Percentiles rank a stretch among this genome's conserved stretches.
phyloP scores from a whole-genome alignment of 2,888 invertebrate species.

The Tridacna gigas region DNA sequence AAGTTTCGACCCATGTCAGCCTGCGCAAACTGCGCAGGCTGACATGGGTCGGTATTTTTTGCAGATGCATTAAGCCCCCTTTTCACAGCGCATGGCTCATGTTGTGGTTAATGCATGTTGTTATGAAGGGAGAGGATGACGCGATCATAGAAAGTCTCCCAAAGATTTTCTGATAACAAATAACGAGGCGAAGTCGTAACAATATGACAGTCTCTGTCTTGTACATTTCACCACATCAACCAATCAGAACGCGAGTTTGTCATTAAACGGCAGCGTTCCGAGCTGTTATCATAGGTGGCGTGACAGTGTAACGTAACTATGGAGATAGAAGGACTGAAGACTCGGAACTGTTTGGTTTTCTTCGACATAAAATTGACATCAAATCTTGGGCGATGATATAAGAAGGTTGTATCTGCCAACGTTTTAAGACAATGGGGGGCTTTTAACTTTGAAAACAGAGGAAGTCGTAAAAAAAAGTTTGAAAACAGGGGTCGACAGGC shows the following conservation, averaged over 20 bases:
- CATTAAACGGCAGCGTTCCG: constrained; percentile 21
- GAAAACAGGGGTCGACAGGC: constrained; percentile 18
- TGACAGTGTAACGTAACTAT: constrained; percentile 10
- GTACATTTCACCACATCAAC: constrained; percentile 38
- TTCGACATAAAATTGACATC: constrained; percentile 50
- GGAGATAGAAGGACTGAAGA: constrained; percentile 21
- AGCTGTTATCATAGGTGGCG: constrained; percentile 26
- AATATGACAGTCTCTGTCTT: constrained; percentile 5
- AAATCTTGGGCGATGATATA: constrained; percentile 22
- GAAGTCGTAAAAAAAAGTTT: constrained; percentile 41
- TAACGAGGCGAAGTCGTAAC: background rate
- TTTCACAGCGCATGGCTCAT: too few relatives aligned
- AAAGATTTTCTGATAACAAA: too few relatives aligned
- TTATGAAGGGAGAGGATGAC: too few relatives aligned
- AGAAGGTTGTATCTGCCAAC: constrained; percentile 24
- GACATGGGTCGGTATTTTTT: too few relatives aligned
- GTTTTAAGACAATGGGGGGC: constrained; percentile 32
- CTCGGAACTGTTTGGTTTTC: constrained; percentile 38
- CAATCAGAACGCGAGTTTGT: constrained; percentile 56
- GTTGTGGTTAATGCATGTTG: too few relatives aligned
- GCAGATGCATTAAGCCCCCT: too few relatives aligned
- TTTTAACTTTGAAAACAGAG: constrained; percentile 33
- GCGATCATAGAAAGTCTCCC: too few relatives aligned
- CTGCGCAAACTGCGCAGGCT: too few relatives aligned
- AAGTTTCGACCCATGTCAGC: too few relatives aligned